These are phyloP conservation scores for Drosophila setifemur DNA, from an alignment of 1,140 invertebrate species.

Conservation along the genomic window DNA sequence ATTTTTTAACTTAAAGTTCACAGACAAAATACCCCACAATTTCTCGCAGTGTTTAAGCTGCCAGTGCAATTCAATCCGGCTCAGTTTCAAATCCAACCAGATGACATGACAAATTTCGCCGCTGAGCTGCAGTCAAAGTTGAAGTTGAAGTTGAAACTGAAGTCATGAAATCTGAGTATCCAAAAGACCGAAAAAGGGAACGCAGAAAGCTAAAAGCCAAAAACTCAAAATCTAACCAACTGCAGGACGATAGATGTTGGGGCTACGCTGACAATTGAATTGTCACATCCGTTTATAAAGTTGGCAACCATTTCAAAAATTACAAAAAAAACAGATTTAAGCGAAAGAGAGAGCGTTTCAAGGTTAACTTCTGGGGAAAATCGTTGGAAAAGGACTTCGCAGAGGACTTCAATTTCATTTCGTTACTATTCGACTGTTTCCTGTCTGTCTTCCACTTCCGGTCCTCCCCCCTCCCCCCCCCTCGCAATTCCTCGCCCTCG, in stretches of 20 bases:
- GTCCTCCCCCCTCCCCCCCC: neutral
- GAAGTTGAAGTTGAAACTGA: constrained; percentile 16
- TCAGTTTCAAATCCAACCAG: constrained; percentile 13
- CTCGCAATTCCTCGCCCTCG: neutral
- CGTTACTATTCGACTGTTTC: constrained; percentile 36
- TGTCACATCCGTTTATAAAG: constrained; percentile 54
- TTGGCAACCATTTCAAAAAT: constrained; percentile 26
- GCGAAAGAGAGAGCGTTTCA: constrained; percentile 27
- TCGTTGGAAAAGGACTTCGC: neutral
- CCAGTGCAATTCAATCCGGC: constrained; percentile 27
- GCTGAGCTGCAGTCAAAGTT: constrained; percentile 32
- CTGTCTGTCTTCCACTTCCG: constrained; percentile 39
- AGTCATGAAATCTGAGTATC: neutral
- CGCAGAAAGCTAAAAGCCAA: too few relatives aligned
- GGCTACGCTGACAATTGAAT: constrained; percentile 44
- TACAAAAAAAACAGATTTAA: neutral
- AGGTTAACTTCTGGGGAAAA: constrained; percentile 31
- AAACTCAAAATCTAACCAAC: too few relatives aligned
- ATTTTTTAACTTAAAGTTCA: too few relatives aligned
- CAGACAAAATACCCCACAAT: too few relatives aligned
- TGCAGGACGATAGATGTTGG: too few relatives aligned
- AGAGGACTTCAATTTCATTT: constrained; percentile 30
- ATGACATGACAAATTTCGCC: constrained; percentile 51
- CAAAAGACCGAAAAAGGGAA: constrained; percentile 1
- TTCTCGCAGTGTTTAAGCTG: constrained; percentile 16